phyloP scores from a whole-genome alignment of 2,888 invertebrate genomes.

The Synanthedon andrenaeformis region DNA sequence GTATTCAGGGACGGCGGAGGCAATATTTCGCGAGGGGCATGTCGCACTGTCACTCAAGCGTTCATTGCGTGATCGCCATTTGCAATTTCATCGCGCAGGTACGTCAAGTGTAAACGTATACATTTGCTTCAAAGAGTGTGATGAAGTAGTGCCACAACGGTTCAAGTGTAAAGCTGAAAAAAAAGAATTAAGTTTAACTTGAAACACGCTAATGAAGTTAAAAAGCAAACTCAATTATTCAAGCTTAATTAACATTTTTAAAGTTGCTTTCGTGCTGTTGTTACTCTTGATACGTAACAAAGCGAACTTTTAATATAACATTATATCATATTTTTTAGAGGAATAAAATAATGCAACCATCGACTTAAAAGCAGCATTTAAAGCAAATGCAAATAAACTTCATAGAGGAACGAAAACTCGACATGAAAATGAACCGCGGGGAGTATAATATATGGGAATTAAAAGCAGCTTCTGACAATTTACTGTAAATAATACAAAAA shows the following conservation, averaged over 20 bases:
- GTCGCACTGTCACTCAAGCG: slow-evolving; percentile 42
- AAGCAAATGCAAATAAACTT: too few species aligned
- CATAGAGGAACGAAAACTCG: too few species aligned
- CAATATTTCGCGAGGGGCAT: slow-evolving; percentile 16
- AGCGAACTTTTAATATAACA: too few species aligned
- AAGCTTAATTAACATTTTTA: neutral
- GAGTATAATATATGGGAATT: too few species aligned
- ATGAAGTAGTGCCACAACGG: neutral
- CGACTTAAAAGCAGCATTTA: too few species aligned
- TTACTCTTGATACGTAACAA: neutral
- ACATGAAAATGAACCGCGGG: too few species aligned
- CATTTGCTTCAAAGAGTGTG: slow-evolving; percentile 3
- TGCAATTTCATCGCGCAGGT: slow-evolving; percentile 23
- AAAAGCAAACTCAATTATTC: neutral
- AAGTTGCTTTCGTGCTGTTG: neutral
- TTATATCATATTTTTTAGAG: too few species aligned
- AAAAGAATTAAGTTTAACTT: neutral
- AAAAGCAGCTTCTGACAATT: too few species aligned
- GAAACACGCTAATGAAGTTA: neutral
- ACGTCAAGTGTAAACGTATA: slow-evolving; percentile 5
- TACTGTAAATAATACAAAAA: too few species aligned
- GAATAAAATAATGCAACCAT: too few species aligned
- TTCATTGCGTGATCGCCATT: slow-evolving; percentile 40
- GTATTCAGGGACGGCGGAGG: neutral
- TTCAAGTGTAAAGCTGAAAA: neutral